Base-by-base conservation (phyloP, 1,140 invertebrate genomes). In the Zaprionus vittiger region DNA sequence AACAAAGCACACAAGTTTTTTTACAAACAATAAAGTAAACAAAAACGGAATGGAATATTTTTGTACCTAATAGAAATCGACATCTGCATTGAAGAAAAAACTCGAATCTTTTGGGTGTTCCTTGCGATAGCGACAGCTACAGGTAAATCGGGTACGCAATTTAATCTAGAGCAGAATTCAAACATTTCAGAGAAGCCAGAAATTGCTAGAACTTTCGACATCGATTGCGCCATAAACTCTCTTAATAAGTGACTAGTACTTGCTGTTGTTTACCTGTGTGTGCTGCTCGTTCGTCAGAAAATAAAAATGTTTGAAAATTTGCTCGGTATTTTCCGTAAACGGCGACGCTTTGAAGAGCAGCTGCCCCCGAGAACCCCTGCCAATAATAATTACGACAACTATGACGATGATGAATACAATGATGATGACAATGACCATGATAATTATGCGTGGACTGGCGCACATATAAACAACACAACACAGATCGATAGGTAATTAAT, bases 401-500 rank as follows among this genome's bases (percentile, higher is more conserved):
- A 66, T 0, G 59, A 47, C 20, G 54, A 61, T 55, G 65, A 63
- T 41, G 34, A 24, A n/a, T 17, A 38, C 66, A 52, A 59, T 37
- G 28, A 59, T 61, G 31, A 57, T 59, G 28, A 52, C 22, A 55
- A 20, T 24, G 26, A 57, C 24, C 34, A 63, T 49, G 31, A 59
- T 28, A 49, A 63, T 59, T 62, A 57, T 63, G 66, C 73, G 55
- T 86, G 83, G 83, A 44, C 64, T 54, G 73, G 71, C 28, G 55
- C 72, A 41, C 68, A 74, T 71, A 54, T 60, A 44, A 75, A 75
- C 71, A 79, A 57, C 54, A 54, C 70, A 64, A 54, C 67, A 64
- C 79, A 73, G 65, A 59, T 63, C 69, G 80, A 90, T 90, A 90
- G 86, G 86, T 90, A 90, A 90, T 91, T 90, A 80, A 84, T 81